Conservation (phyloP, 1,140 invertebrate species). For the Hirudo medicinalis region DNA sequence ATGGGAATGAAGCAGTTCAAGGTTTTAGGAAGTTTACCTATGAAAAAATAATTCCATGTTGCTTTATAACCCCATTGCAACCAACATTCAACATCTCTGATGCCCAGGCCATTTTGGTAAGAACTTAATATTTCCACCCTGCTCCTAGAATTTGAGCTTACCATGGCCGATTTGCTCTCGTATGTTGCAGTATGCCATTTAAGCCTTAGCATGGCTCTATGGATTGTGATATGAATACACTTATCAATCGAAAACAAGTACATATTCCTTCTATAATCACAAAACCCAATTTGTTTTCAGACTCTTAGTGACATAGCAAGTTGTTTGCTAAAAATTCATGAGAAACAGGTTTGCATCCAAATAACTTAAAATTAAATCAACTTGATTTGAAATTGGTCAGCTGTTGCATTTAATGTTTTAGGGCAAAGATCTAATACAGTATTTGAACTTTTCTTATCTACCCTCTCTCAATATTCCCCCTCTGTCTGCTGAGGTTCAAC, state of each 20-base stretch:
- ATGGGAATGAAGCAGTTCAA: constrained; percentile 33
- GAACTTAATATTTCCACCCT: not conserved
- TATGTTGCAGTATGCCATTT: no score
- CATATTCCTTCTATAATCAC: not conserved
- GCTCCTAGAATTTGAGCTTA: no score
- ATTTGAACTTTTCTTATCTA: constrained; percentile 42
- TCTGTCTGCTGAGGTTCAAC: not conserved
- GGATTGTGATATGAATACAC: no score
- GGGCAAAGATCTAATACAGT: constrained; percentile 44
- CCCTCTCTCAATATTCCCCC: constrained; percentile 39
- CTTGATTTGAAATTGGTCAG: not conserved
- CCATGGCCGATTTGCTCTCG: no score
- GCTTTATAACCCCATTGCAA: constrained; percentile 47
- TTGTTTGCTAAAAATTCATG: not conserved
- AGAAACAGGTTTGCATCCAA: not conserved
- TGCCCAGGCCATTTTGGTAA: constrained; percentile 44
- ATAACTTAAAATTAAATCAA: constrained; percentile 5
- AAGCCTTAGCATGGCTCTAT: no score
- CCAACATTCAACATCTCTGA: constrained; percentile 47
- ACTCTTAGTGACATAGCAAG: constrained; percentile 1
- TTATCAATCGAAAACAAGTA: no score
- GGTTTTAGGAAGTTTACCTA: constrained; percentile 47
- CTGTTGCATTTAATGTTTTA: constrained; percentile 24
- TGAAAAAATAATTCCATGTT: constrained; percentile 47
- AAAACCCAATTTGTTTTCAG: constrained; percentile 10